phyloP scores from a whole-genome alignment of 2,888 invertebrate genomes.

The Parnassius orleans region DNA sequence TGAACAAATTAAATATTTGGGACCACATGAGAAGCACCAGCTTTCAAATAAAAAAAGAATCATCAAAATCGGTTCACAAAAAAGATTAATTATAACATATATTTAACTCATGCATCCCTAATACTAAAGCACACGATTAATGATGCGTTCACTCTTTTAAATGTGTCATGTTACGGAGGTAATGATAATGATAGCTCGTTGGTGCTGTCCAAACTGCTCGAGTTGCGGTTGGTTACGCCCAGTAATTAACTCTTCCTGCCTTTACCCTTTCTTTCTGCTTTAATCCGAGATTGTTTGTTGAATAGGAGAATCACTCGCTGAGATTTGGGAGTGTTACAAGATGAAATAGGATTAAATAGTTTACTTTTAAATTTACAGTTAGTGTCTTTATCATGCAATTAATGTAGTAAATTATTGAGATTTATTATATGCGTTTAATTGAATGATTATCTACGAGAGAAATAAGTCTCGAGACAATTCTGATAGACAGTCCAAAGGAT shows the following conservation, averaged over 20 bases:
- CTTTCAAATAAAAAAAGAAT: no score
- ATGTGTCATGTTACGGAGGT: constrained; percentile 12
- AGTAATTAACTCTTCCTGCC: constrained; percentile 2
- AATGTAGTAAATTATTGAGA: no score
- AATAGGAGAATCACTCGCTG: not conserved
- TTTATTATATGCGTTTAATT: no score
- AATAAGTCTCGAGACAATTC: no score
- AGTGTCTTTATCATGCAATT: no score
- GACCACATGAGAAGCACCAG: no score
- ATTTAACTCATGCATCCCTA: not conserved
- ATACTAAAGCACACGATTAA: constrained; percentile 6
- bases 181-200: constrained; percentile 4
- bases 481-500: no score
- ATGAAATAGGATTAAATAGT: not conserved
- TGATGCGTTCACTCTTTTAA: constrained; percentile 1
- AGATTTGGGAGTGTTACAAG: not conserved
- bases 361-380: no score
- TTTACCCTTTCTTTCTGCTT: not conserved
- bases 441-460: no score
- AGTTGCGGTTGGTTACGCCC: constrained; percentile 4
- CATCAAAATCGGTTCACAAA: not conserved
- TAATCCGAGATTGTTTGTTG: not conserved
- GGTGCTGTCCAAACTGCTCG: not conserved
- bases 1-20: no score
- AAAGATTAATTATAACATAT: not conserved